A percentile compares a stretch with the other conserved stretches of the same genome.
Evolutionary conservation across 2,113 vertebrate genomes (phyloP).

Genomic region (Campylorhamphus procurvoides): DNA sequence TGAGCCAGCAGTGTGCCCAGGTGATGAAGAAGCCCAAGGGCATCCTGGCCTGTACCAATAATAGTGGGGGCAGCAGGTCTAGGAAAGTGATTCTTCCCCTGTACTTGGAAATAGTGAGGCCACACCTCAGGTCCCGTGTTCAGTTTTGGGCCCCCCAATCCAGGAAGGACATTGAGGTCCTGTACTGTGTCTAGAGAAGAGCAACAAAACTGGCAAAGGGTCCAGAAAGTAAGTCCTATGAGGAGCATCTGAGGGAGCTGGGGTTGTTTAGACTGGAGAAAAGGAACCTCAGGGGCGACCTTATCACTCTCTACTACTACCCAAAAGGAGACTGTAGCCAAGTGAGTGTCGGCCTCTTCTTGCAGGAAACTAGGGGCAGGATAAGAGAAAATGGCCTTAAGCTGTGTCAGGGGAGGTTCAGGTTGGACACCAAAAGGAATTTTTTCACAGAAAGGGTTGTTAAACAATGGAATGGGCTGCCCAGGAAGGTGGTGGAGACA

Average conservation of each 20-base stretch:
- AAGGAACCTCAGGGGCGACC: not conserved
- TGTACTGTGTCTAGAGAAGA: fast-evolving
- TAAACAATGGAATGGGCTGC: not conserved
- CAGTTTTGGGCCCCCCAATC: not conserved
- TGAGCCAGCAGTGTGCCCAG: not conserved
- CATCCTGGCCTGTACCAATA: not conserved
- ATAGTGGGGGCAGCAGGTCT: fast-evolving
- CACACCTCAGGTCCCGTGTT: fast-evolving
- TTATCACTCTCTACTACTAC: not conserved
- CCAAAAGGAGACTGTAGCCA: not conserved
- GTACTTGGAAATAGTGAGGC: not conserved
- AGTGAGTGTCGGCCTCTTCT: not conserved
- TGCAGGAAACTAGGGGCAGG: not conserved
- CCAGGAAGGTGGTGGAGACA: not conserved
- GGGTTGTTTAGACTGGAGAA: not conserved
- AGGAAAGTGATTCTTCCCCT: not conserved
- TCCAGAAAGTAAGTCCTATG: not conserved
- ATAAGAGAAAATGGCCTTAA: not conserved
- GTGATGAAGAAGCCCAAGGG: not conserved
- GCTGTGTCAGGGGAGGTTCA: not conserved
- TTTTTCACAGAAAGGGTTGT: not conserved
- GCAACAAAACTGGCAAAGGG: not conserved
- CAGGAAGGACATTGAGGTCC: not conserved
- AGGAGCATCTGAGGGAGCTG: not conserved
- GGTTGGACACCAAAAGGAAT: not conserved